A percentile compares a stretch with the other conserved stretches of the same genome.
Evolutionary conservation across 1,140 invertebrate genomes (phyloP).

Genomic region (Musca vetustissima): DNA sequence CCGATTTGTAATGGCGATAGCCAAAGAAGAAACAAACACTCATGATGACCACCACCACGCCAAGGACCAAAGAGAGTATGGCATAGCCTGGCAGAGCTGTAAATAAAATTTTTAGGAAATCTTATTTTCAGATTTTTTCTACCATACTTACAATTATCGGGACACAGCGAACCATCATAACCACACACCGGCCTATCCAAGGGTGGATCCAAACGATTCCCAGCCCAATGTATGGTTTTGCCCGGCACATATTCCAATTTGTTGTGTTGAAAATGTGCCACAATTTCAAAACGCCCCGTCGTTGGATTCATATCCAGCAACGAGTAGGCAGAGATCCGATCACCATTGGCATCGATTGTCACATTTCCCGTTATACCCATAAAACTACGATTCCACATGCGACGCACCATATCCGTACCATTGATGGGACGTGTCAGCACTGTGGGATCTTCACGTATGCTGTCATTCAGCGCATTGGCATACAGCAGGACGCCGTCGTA

Average conservation of each 20-base stretch:
- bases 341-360: conserved; percentile 86
- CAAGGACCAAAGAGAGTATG: conserved; percentile 82
- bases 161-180: conserved; percentile 88
- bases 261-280: conserved; percentile 52
- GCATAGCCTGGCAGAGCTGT: conserved; percentile 82
- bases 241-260: conserved; percentile 67
- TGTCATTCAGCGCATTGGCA: conserved; percentile 85
- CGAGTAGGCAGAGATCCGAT: conserved; percentile 87
- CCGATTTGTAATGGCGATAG: conserved; percentile 85
- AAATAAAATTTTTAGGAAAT: conserved; percentile 7
- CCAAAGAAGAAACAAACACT: conserved; percentile 68
- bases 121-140: neutral
- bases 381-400: conserved; percentile 87
- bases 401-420: conserved; percentile 69
- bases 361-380: conserved; percentile 89
- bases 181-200: conserved; percentile 87
- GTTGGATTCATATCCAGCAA: conserved; percentile 85
- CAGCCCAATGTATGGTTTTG: conserved; percentile 85
- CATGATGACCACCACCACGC: conserved; percentile 75
- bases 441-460: conserved; percentile 66
- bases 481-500: conserved; percentile 94
- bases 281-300: conserved; percentile 77
- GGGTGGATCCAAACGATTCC: conserved; percentile 71
- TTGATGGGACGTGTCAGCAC: conserved; percentile 61
- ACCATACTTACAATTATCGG: conserved; percentile 65